These are phyloP conservation scores for Furcula furcula DNA, from an alignment of 2,888 invertebrate species.

Conservation along the genomic window DNA sequence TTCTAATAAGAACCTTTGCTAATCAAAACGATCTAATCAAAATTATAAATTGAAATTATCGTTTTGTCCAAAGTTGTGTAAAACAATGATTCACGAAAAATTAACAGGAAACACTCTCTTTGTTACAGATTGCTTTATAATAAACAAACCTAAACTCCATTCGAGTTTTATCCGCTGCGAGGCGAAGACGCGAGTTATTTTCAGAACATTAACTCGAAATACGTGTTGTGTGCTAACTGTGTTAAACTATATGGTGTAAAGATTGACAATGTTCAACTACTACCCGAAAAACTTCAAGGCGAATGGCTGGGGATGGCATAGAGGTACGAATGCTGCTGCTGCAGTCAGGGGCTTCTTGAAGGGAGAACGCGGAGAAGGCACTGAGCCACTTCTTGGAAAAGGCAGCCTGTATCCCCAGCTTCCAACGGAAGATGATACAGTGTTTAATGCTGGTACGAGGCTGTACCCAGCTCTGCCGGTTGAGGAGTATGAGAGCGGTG, in stretches of 20 bases:
- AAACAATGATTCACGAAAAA: constrained; percentile 2
- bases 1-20: too few species aligned
- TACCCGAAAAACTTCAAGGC: constrained; percentile 75
- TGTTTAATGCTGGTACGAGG: constrained; percentile 51
- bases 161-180: constrained; percentile 23
- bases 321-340: constrained; percentile 47
- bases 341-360: constrained; percentile 65
- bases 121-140: constrained; percentile 31
- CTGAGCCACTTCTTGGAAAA: constrained; percentile 52
- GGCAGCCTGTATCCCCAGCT: constrained; percentile 62
- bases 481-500: constrained; percentile 71
- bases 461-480: constrained; percentile 69
- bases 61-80: too few species aligned
- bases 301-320: constrained; percentile 76
- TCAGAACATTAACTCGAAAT: constrained; percentile 14
- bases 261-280: constrained; percentile 39
- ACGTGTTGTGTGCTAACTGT: constrained; percentile 11
- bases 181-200: constrained; percentile 30
- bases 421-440: constrained; percentile 62
- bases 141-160: constrained; percentile 21
- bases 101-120: constrained; percentile 20
- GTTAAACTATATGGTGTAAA: constrained; percentile 4
- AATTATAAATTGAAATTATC: too few species aligned
- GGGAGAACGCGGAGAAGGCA: constrained; percentile 55
- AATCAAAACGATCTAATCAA: too few species aligned